These are phyloP conservation scores for Caenorhabditis inopinata DNA, from an alignment of 1,140 invertebrate species.

Conservation along the genomic window DNA sequence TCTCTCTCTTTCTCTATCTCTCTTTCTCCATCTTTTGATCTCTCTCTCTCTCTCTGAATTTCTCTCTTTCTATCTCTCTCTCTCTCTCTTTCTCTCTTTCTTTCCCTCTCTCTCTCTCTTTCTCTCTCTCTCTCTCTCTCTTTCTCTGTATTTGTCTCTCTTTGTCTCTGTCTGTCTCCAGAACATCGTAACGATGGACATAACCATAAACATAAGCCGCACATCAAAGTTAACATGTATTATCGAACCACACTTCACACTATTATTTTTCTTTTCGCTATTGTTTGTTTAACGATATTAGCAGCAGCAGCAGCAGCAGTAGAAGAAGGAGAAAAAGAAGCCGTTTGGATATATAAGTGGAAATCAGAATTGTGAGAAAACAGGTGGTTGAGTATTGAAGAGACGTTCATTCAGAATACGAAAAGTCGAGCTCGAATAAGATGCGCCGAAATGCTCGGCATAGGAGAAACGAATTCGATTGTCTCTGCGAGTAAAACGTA, in stretches of 20 bases:
- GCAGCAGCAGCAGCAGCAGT: not conserved
- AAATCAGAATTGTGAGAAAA: constrained; percentile 14
- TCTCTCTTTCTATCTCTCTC: too few relatives aligned
- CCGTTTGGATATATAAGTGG: too few relatives aligned
- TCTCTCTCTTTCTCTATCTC: too few relatives aligned
- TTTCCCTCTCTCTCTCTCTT: too few relatives aligned
- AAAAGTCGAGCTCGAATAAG: not conserved
- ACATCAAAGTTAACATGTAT: constrained; percentile 33
- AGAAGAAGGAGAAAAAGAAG: not conserved
- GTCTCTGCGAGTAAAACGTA: not conserved
- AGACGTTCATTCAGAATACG: not conserved
- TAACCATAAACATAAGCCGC: constrained; percentile 28
- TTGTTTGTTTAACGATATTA: constrained; percentile 20
- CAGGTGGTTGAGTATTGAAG: not conserved
- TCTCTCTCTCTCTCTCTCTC: not conserved
- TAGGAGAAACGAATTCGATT: not conserved
- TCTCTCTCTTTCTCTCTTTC: too few relatives aligned
- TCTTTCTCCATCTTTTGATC: too few relatives aligned
- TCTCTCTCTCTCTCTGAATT: too few relatives aligned
- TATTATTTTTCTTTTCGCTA: not conserved
- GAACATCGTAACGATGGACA: constrained; percentile 21
- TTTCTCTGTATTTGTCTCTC: too few relatives aligned
- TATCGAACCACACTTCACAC: not conserved
- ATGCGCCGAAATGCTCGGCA: not conserved
- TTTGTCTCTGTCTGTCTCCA: too few relatives aligned